phyloP scores from a whole-genome alignment of 2,797 vertebrate genomes.

The Yasuhikotakia modesta region DNA sequence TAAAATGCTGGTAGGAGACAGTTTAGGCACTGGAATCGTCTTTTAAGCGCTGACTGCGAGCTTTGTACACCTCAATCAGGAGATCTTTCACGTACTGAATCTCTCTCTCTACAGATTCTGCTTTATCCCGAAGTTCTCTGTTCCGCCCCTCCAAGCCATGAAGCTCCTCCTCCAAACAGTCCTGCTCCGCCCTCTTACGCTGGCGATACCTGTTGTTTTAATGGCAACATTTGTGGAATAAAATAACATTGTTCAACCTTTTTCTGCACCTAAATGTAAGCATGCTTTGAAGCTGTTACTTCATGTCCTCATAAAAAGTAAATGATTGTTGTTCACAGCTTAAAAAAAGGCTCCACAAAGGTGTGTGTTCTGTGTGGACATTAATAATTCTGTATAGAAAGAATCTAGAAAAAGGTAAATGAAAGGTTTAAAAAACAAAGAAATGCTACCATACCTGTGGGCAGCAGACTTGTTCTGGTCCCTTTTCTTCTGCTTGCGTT shows the following conservation, averaged over 20 bases:
- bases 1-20: slow-evolving; percentile 58
- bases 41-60: slow-evolving; percentile 88
- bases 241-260: slow-evolving; percentile 46
- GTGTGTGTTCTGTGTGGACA: background rate
- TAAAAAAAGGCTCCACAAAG: background rate
- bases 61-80: slow-evolving; percentile 95
- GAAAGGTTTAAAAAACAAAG: background rate
- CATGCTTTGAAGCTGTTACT: slow-evolving; percentile 3
- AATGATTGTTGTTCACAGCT: background rate
- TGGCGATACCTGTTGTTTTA: slow-evolving; percentile 82
- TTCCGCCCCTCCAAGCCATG: slow-evolving; percentile 88
- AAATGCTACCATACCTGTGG: slow-evolving; percentile 76
- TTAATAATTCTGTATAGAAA: background rate
- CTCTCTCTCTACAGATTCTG: slow-evolving; percentile 91
- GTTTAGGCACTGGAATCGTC: slow-evolving; percentile 80
- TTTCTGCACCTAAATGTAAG: slow-evolving; percentile 16
- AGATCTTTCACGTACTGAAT: slow-evolving; percentile 94
- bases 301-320: too few species aligned
- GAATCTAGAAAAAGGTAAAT: background rate
- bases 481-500: slow-evolving; percentile 92
- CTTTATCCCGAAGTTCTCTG: slow-evolving; percentile 89
- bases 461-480: slow-evolving; percentile 95
- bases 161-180: slow-evolving; percentile 89
- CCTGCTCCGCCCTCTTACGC: slow-evolving; percentile 90
- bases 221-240: slow-evolving; percentile 34